Evolutionary conservation across 1,140 invertebrate genomes (phyloP), one percentile per base, ranked within the genome.

Genomic region (Ladona fulva): DNA sequence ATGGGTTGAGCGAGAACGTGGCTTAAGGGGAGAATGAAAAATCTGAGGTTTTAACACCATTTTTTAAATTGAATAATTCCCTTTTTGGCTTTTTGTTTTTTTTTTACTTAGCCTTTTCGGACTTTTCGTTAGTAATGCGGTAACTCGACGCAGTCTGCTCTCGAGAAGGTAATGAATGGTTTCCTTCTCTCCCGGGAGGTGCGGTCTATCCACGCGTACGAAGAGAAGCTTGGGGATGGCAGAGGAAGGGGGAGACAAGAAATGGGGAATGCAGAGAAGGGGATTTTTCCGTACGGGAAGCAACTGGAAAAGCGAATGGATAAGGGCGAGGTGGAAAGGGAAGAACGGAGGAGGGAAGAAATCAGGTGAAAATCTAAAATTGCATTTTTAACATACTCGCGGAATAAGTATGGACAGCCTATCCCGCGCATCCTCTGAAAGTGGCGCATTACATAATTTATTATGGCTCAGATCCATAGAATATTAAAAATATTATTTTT

Each of bases 1-100:
- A 52, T 11, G 44, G 44, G 44, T 52, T 52, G n/a, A 66, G 52
- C 3, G 52, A 66, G 52, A 16, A 66, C 52, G 52, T 16, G n/a
- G 44, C 19, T 19, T 10, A n/a, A n/a, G n/a, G n/a, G 29, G 29
- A 22, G 52, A 12, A 66, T 66, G 52, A 66, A 66, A 66, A 66
- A 66, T 66, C 52, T 66, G 52, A 22, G 52, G 52, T 66, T 66
- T 66, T 66, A 66, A 66, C 52, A 22, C n/a, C n/a, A 66, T 66
- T 66, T 66, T 66, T 66, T 66, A 66, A 66, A 66, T 66, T 66
- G 52, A 66, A 66, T 66, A 66, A 66, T 66, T 3, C 52, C 52
- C 52, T 12, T 66, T 19, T 66, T 12, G 16, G 5, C 52, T 66
- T 3, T 66, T 66, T 66, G 5, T 66, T 66, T 66, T 22, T 22